phyloP scores from a whole-genome alignment of 1,140 invertebrate genomes.

The Ganaspis sp. region DNA sequence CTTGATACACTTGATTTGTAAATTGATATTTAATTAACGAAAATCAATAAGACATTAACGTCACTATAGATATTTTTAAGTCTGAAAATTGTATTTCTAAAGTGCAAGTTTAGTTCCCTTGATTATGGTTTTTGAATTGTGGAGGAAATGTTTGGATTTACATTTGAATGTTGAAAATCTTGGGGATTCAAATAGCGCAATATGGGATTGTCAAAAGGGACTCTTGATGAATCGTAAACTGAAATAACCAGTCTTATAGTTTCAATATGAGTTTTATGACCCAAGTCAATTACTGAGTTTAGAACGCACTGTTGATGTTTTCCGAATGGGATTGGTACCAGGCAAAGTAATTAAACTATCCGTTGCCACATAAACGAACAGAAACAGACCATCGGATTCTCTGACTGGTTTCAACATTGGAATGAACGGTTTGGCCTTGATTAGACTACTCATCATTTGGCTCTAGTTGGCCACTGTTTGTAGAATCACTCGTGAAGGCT shows the following conservation, averaged over 20 bases:
- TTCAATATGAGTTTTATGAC: background rate
- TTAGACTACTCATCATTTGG: constrained; percentile 66
- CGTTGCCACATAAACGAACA: constrained; percentile 48
- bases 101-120: too few species aligned
- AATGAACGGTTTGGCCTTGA: constrained; percentile 59
- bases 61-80: too few species aligned
- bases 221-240: too few species aligned
- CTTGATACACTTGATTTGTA: too few species aligned
- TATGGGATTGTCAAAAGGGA: too few species aligned
- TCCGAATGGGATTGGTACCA: constrained; percentile 52
- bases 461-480: constrained; percentile 49
- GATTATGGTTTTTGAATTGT: too few species aligned
- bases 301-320: constrained; percentile 30
- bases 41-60: too few species aligned
- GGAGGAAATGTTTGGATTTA: too few species aligned
- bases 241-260: background rate
- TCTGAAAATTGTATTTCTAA: too few species aligned
- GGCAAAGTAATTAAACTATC: constrained; percentile 67
- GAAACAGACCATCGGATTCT: constrained; percentile 20
- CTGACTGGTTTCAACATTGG: constrained; percentile 28
- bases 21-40: too few species aligned
- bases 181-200: too few species aligned
- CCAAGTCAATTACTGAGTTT: background rate
- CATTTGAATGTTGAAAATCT: too few species aligned
- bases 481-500: constrained; percentile 50